Conservation (phyloP, 2,113 vertebrate genomes). For the Oceanites oceanicus region DNA sequence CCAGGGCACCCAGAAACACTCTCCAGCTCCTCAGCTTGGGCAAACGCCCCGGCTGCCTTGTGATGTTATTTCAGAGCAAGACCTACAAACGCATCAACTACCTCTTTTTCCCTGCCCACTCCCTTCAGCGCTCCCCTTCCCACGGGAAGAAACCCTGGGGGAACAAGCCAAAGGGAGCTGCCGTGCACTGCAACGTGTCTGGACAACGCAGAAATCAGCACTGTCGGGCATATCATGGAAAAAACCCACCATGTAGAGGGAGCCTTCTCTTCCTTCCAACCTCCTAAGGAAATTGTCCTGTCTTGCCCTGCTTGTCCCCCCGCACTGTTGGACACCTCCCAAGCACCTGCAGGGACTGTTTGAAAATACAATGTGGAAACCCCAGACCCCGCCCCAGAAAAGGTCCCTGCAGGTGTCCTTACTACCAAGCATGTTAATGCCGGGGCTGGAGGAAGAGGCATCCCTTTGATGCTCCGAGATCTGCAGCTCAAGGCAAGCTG, state of each 20-base stretch:
- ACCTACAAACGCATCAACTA: not conserved
- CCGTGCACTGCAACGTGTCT: not conserved
- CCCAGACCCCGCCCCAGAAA: not conserved
- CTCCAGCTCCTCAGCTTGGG: not conserved
- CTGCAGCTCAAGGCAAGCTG: not conserved
- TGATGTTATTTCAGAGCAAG: not conserved
- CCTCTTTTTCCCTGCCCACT: not conserved
- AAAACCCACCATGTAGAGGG: not conserved
- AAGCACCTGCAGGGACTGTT: not conserved
- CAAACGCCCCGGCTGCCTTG: accelerated
- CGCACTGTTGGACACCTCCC: not conserved
- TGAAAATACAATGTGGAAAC: not conserved
- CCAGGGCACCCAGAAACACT: not conserved
- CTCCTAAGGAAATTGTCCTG: not conserved
- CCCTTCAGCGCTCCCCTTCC: not conserved
- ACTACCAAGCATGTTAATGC: not conserved
- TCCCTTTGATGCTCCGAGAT: not conserved
- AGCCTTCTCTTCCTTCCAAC: not conserved
- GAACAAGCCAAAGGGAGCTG: not conserved
- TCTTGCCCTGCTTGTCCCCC: not conserved
- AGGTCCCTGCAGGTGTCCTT: not conserved
- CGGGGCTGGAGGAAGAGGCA: not conserved
- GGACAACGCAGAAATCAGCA: not conserved
- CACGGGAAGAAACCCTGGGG: not conserved
- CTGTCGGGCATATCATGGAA: not conserved